Evolutionary conservation across 2,888 invertebrate genomes (phyloP).

Genomic region (Ochropacha duplaris): DNA sequence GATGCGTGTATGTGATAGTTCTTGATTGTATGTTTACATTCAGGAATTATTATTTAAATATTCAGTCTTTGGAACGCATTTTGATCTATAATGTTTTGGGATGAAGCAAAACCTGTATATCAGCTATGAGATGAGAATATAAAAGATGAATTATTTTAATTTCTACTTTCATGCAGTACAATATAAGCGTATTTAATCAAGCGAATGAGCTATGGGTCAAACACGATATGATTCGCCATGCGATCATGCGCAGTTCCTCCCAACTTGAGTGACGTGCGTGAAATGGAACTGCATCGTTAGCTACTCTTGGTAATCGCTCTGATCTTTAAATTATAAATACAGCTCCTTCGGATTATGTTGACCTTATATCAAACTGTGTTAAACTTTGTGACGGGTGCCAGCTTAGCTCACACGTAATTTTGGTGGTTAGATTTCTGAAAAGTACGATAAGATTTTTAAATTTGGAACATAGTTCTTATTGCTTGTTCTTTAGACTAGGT

Average conservation of each 20-base stretch:
- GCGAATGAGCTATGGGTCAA: conserved; percentile 23
- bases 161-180: background rate
- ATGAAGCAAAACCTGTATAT: too few relatives aligned
- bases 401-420: too few relatives aligned
- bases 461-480: too few relatives aligned
- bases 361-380: background rate
- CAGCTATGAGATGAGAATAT: too few relatives aligned
- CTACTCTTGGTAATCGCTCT: background rate
- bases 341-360: background rate
- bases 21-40: background rate
- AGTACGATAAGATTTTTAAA: background rate
- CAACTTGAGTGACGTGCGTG: conserved; percentile 37
- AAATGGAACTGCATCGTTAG: conserved; percentile 27
- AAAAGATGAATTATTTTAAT: background rate
- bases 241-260: conserved; percentile 6
- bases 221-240: conserved; percentile 2
- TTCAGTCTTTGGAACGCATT: background rate
- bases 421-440: background rate
- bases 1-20: conserved; percentile 1
- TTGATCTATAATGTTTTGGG: background rate
- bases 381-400: background rate
- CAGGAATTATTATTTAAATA: background rate
- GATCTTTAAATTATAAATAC: background rate
- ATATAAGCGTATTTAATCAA: conserved; percentile 22
- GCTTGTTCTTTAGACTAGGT: too few relatives aligned